Percentiles rank a stretch among this genome's conserved stretches.
phyloP scores from a whole-genome alignment of 2,113 vertebrate species.

The Pionites leucogaster region DNA sequence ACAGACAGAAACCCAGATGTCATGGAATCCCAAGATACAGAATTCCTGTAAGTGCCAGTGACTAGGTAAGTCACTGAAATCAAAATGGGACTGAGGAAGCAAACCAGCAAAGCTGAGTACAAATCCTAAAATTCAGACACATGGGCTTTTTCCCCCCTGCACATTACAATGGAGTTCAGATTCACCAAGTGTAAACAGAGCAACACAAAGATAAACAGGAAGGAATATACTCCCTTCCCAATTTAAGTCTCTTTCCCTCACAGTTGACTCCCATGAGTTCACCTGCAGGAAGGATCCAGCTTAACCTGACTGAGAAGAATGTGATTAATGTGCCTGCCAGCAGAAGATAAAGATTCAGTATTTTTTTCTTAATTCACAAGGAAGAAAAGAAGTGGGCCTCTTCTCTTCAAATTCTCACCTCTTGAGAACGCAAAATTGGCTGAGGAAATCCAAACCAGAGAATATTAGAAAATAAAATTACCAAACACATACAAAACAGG shows the following conservation, averaged over 20 bases:
- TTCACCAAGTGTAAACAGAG: not conserved
- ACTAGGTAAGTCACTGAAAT: not conserved
- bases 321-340: not conserved
- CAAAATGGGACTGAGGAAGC: not conserved
- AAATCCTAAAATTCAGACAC: not conserved
- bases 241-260: not conserved
- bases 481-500: not conserved
- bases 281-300: not conserved
- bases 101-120: not conserved
- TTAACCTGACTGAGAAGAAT: not conserved
- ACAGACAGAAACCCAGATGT: not conserved
- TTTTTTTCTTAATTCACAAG: not conserved
- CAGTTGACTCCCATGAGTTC: not conserved
- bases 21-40: not conserved
- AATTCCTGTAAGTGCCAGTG: not conserved
- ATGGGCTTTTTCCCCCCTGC: not conserved
- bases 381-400: not conserved
- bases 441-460: not conserved
- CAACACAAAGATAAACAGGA: not conserved
- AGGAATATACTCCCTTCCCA: not conserved
- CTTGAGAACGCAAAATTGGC: not conserved
- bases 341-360: constrained; percentile 3
- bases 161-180: not conserved
- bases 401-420: not conserved
- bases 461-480: not conserved